A percentile compares a stretch with the other conserved stretches of the same genome.
Evolutionary conservation across 1,140 invertebrate genomes (phyloP).

Genomic region (Teleopsis dalmanni): DNA sequence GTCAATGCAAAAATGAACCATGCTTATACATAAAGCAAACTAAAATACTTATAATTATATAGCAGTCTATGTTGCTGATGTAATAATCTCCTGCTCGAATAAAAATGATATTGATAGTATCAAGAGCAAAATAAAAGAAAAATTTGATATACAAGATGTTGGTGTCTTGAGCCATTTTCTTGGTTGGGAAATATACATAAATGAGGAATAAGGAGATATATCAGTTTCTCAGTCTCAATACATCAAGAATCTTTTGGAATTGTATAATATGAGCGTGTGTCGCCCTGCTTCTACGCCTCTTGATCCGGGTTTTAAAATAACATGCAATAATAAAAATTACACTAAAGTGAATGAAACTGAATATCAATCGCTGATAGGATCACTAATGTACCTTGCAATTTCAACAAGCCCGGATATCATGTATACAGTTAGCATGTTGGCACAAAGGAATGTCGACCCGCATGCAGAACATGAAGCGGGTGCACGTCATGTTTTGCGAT

Average conservation of each 20-base stretch:
- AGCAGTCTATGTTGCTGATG: conserved; percentile 5
- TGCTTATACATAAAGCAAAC: conserved; percentile 3
- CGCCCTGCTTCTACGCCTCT: conserved; percentile 33
- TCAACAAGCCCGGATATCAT: conserved; percentile 42
- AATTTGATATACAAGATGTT: conserved; percentile 7
- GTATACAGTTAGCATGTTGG: conserved; percentile 29
- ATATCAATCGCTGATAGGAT: conserved; percentile 23
- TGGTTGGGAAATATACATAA: conserved; percentile 6
- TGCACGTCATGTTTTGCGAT: conserved; percentile 11
- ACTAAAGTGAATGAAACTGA: conserved; percentile 9
- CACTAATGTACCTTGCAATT: conserved; percentile 37
- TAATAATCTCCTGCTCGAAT: conserved; percentile 9
- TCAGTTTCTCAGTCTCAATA: conserved; percentile 32
- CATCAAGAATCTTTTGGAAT: conserved; percentile 32
- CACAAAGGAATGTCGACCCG: conserved; percentile 24
- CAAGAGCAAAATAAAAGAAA: conserved; percentile 5
- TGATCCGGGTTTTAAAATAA: conserved; percentile 16
- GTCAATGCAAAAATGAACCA: neutral
- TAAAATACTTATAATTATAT: neutral
- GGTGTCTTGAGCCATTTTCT: conserved; percentile 7
- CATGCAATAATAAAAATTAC: conserved; percentile 4
- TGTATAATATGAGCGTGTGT: conserved; percentile 38
- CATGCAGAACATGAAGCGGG: conserved; percentile 19
- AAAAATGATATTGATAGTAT: conserved; percentile 12
- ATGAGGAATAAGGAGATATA: conserved; percentile 14